phyloP scores from a whole-genome alignment of 2,797 vertebrate species.

The Sebastes taczanowskii region DNA sequence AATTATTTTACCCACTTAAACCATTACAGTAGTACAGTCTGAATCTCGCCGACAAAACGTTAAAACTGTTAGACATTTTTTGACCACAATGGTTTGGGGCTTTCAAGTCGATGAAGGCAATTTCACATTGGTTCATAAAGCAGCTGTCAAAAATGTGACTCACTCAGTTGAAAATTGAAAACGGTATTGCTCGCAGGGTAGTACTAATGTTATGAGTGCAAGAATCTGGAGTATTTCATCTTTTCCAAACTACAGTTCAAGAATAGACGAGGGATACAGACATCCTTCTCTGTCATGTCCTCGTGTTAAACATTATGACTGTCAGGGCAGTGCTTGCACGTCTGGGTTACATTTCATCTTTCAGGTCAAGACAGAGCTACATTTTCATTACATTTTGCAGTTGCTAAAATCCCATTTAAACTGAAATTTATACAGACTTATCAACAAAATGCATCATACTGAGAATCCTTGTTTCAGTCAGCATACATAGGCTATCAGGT shows the following conservation, averaged over 20 bases:
- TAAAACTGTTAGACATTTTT: slow-evolving; percentile 16
- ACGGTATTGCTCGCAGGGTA: slow-evolving; percentile 16
- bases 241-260: slow-evolving; percentile 23
- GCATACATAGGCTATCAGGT: background rate
- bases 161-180: slow-evolving; percentile 34
- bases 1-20: background rate
- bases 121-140: slow-evolving; percentile 40
- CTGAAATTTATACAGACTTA: background rate
- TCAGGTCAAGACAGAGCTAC: background rate
- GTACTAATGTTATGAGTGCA: slow-evolving; percentile 30
- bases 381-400: background rate
- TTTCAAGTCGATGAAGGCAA: slow-evolving; percentile 26
- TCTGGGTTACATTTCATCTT: background rate
- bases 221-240: slow-evolving; percentile 22
- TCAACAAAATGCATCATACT: background rate
- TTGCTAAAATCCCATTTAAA: background rate
- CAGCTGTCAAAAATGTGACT: slow-evolving; percentile 48
- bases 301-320: background rate
- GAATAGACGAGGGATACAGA: background rate
- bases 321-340: background rate
- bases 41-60: slow-evolving; percentile 9
- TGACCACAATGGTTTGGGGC: slow-evolving; percentile 19
- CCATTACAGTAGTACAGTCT: background rate
- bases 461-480: background rate
- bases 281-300: background rate